phyloP scores from a whole-genome alignment of 1,140 invertebrate species.

The Liolophura sinensis region DNA sequence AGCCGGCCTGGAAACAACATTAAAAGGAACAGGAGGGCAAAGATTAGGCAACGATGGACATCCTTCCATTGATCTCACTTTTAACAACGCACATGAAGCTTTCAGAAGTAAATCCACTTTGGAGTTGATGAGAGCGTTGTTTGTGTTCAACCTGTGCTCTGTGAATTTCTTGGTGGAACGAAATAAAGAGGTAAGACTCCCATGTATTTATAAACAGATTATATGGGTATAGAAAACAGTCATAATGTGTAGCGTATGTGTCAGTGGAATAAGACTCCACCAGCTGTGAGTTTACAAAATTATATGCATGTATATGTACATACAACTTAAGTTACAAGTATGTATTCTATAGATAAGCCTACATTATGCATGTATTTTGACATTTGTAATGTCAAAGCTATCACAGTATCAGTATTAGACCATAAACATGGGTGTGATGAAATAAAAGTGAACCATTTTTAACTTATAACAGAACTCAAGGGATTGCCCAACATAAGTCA shows the following conservation, averaged over 20 bases:
- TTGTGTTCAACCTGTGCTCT: constrained; percentile 93
- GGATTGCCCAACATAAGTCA: no score
- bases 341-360: no score
- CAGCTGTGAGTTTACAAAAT: no score
- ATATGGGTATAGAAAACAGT: not conserved
- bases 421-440: no score
- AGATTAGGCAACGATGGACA: constrained; percentile 11
- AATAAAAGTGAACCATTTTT: no score
- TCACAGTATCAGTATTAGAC: no score
- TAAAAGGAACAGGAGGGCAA: no score
- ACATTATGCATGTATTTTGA: no score
- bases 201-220: not conserved
- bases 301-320: not conserved
- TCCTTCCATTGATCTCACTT: constrained; percentile 73
- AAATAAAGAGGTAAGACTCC: constrained; percentile 82
- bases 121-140: constrained; percentile 87
- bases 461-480: no score
- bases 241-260: not conserved
- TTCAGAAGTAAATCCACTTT: constrained; percentile 86
- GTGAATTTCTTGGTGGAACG: constrained; percentile 89
- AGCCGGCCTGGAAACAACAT: no score
- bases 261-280: not conserved
- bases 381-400: no score
- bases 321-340: no score
- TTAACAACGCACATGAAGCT: constrained; percentile 64